Conservation (phyloP, 2,888 invertebrate genomes). For the Falcaria lacertinaria region DNA sequence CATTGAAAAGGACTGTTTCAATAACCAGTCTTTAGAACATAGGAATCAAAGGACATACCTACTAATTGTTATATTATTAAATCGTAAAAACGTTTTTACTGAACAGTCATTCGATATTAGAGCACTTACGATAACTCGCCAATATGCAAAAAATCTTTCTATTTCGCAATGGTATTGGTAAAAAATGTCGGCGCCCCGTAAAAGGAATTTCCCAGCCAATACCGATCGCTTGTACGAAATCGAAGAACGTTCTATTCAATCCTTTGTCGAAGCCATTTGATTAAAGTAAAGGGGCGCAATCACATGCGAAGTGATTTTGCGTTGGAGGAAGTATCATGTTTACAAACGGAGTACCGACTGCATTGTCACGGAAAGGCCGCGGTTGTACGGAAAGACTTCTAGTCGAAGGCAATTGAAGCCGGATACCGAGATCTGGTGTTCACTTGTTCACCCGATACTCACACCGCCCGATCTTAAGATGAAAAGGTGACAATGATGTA, state of each 20-base stretch:
- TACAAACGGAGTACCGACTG: slow-evolving; percentile 73
- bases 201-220: slow-evolving; percentile 66
- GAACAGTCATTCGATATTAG: slow-evolving; percentile 11
- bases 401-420: slow-evolving; percentile 58
- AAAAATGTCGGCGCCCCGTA: slow-evolving; percentile 61
- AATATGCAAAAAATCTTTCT: slow-evolving; percentile 30
- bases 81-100: too few species aligned
- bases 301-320: slow-evolving; percentile 64
- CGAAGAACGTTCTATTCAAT: slow-evolving; percentile 71
- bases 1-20: too few species aligned
- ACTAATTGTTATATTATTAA: too few species aligned
- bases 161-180: slow-evolving; percentile 38
- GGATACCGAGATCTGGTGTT: slow-evolving; percentile 49
- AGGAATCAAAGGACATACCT: too few species aligned
- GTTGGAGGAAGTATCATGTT: slow-evolving; percentile 78
- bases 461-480: slow-evolving; percentile 45
- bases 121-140: slow-evolving; percentile 24
- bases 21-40: too few species aligned
- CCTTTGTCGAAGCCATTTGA: slow-evolving; percentile 77
- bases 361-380: slow-evolving; percentile 47
- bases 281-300: slow-evolving; percentile 76
- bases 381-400: slow-evolving; percentile 36
- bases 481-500: slow-evolving; percentile 48
- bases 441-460: slow-evolving; percentile 49
- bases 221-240: slow-evolving; percentile 69